Base-by-base conservation (phyloP, 2,113 vertebrate species). In the Choloepus hoffmanni region DNA sequence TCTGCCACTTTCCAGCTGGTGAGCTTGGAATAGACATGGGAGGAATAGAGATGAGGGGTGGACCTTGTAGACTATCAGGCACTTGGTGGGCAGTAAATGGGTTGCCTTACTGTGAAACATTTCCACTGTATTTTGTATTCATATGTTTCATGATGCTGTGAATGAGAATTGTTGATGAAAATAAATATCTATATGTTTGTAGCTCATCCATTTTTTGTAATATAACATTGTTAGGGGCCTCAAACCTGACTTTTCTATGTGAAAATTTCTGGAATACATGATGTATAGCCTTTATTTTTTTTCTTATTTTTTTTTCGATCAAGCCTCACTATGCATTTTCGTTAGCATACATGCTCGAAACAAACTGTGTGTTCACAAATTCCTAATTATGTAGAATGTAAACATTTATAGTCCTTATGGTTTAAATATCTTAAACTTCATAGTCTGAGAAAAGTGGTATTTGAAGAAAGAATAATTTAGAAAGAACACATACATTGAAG, bases 361-460 rank as follows among this genome's bases (percentile, higher is more conserved):
- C 33, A 96, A 90, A 62, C 33, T 43, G 40, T 63, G 16, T 30
- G 58, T 24, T 13, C 45, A 91, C 55, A 65, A 83, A 90, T 90
- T 50, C n/a, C 18, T 92, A 68, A 36, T 74, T 53, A 73, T 72
- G 77, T 55, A n/a, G 68, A 92, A 70, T 50, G 24, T 83, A 15
- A 96, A 53, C 18, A 79, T 77, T 76, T 90, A 18, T 43, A 78
- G 83, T 18, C 76, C 18, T 79, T 26, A n/a, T 87, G 23, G 60
- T 79, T 82, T 79, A 86, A 92, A 65, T 95, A 19, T 92, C 26
- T 94, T 36, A 85, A 92, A 92, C 26, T 60, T 67, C 45, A 62
- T 84, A 70, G 48, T 7, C 48, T 72, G 60, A 79, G 55, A 85
- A 74, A 74, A 33, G 21, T 68, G 28, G 45, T 63, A 92, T 92